Evolutionary conservation across 2,797 vertebrate genomes (phyloP).

Genomic region (Naso thynnoides): DNA sequence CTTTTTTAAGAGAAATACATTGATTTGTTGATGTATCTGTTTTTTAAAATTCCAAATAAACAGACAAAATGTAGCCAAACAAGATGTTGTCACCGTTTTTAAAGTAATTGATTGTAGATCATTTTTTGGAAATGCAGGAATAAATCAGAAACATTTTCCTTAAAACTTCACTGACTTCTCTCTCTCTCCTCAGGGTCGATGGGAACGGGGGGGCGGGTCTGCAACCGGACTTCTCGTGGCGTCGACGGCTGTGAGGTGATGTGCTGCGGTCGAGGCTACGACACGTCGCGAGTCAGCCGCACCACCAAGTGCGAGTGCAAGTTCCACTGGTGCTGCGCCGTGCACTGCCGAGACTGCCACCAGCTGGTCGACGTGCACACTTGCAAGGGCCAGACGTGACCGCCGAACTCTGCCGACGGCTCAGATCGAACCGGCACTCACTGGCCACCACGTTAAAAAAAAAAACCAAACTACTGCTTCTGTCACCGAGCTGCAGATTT

Average conservation of each 20-base stretch:
- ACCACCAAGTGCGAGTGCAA: conserved; percentile 96
- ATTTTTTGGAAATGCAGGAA: no score
- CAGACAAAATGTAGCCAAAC: no score
- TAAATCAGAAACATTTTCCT: no score
- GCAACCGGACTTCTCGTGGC: conserved; percentile 91
- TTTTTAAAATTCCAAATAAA: no score
- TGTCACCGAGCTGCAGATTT: not conserved
- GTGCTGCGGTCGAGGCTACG: conserved; percentile 96
- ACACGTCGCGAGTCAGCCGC: conserved; percentile 90
- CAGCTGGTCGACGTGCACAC: conserved; percentile 93
- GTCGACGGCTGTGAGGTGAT: conserved; percentile 96
- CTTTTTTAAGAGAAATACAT: no score
- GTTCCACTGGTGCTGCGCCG: conserved; percentile 97
- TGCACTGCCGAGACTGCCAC: conserved; percentile 94
- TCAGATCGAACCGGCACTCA: not conserved
- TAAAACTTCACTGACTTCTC: not conserved
- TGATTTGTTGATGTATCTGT: no score
- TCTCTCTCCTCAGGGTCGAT: conserved; percentile 84
- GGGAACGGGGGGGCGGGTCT: conserved; percentile 91
- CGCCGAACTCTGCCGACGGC: not conserved
- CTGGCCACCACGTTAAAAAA: not conserved
- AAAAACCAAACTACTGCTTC: not conserved
- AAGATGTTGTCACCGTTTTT: no score
- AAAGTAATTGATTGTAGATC: no score
- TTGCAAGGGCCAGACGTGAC: conserved; percentile 91